These are phyloP conservation scores for Eleutherodactylus coqui DNA, from an alignment of 2,797 vertebrate species.

Conservation along the genomic window DNA sequence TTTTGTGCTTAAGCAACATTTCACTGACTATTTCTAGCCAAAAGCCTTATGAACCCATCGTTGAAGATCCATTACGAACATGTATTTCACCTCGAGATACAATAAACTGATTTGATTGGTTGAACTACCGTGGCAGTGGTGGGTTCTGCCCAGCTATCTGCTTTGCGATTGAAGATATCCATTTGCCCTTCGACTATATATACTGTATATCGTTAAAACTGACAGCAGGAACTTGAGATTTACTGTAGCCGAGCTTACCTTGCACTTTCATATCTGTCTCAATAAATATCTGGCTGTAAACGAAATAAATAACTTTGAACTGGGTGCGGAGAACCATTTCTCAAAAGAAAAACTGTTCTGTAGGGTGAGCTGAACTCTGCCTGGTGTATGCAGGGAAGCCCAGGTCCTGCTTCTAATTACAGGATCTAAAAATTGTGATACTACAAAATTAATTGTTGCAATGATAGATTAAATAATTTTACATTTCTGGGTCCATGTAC, in stretches of 20 bases:
- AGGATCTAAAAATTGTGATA: background rate
- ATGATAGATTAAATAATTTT: too few relatives aligned
- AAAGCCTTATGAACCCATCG: background rate
- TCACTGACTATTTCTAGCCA: background rate
- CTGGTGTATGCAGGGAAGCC: background rate
- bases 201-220: background rate
- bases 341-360: constrained; percentile 1
- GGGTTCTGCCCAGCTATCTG: background rate
- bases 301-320: background rate
- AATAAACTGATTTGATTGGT: background rate
- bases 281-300: constrained; percentile 20
- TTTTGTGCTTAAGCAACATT: background rate
- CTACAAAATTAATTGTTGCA: too few relatives aligned
- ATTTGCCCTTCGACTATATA: background rate
- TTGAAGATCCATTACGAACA: background rate
- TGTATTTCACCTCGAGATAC: background rate
- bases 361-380: background rate
- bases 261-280: constrained; percentile 16
- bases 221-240: background rate
- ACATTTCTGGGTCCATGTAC: too few relatives aligned
- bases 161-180: background rate
- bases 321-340: constrained; percentile 1
- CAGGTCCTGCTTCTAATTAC: background rate
- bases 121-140: background rate
- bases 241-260: background rate